phyloP scores from a whole-genome alignment of 2,888 invertebrate species.

The Hemaris fuciformis region DNA sequence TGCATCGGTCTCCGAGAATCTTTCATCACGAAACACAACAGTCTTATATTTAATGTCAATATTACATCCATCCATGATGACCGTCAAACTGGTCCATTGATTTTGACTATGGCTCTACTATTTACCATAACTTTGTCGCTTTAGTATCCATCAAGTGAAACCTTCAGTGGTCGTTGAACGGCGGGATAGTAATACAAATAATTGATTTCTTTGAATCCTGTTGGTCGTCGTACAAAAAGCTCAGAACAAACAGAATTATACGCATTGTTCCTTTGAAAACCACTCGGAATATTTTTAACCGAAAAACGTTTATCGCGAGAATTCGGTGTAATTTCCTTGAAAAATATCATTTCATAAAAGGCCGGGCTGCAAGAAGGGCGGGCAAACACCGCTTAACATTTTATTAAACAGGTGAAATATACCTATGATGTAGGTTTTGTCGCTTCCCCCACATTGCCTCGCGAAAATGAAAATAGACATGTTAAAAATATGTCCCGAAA shows the following conservation, averaged over 20 bases:
- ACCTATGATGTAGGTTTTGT: slow-evolving; percentile 16
- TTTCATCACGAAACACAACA: no score
- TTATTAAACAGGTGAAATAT: slow-evolving; percentile 27
- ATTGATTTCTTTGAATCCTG: not conserved
- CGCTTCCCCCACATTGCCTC: not conserved
- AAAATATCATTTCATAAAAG: slow-evolving; percentile 32
- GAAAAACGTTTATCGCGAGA: slow-evolving; percentile 23
- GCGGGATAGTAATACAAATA: no score
- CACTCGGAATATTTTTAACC: slow-evolving; percentile 13
- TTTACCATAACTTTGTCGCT: no score
- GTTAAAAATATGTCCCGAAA: not conserved
- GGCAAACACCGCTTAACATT: slow-evolving; percentile 27
- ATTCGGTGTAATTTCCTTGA: slow-evolving; percentile 21
- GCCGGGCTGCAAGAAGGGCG: slow-evolving; percentile 16
- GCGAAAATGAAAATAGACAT: not conserved
- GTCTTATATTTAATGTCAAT: no score
- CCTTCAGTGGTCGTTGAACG: no score
- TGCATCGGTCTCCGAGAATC: no score
- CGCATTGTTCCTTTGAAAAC: not conserved
- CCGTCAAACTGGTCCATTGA: no score
- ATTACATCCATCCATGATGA: no score
- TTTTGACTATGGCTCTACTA: no score
- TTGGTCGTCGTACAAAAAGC: not conserved
- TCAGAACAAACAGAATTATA: not conserved
- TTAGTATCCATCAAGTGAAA: no score